These are phyloP conservation scores for western clawed frog (Xenopus tropicalis) DNA, from an alignment of 2,113 vertebrate species.

Conservation along the genomic window DNA sequence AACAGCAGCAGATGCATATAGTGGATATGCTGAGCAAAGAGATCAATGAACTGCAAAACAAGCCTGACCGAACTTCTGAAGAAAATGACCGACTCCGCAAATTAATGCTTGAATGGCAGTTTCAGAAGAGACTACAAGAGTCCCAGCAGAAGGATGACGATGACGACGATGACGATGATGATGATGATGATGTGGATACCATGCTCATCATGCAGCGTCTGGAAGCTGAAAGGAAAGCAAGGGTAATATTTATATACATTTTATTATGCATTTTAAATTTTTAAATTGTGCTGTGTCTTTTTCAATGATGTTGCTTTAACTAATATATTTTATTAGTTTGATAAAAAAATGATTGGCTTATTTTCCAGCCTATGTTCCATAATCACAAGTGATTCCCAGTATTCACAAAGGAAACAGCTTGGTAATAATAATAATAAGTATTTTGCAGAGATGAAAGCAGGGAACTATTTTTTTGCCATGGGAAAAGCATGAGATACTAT, in stretches of 20 bases:
- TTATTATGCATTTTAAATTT: not conserved
- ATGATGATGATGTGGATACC: conserved; percentile 94
- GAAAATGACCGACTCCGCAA: conserved; percentile 92
- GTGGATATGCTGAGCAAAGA: conserved; percentile 94
- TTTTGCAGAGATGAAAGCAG: too few relatives aligned
- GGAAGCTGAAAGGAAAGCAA: conserved; percentile 93
- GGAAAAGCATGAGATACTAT: too few relatives aligned
- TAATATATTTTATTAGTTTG: too few relatives aligned
- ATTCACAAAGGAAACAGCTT: too few relatives aligned
- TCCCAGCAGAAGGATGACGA: conserved; percentile 90
- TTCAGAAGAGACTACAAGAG: conserved; percentile 94
- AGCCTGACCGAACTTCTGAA: conserved; percentile 83
- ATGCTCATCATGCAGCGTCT: conserved; percentile 93
- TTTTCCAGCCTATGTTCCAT: too few relatives aligned
- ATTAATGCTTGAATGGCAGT: conserved; percentile 98
- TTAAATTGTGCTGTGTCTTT: too few relatives aligned
- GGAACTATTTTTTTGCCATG: too few relatives aligned
- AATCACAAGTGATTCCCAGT: too few relatives aligned
- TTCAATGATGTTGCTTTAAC: too few relatives aligned
- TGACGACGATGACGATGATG: conserved; percentile 93
- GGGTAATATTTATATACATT: conserved; percentile 75
- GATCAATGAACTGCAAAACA: conserved; percentile 92
- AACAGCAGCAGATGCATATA: conserved; percentile 96
- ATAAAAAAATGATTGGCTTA: too few relatives aligned
- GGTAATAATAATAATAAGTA: too few relatives aligned